A percentile compares a stretch with the other conserved stretches of the same genome.
Conservation (phyloP, 1,140 invertebrate species). For the Zaprionus africanus region DNA sequence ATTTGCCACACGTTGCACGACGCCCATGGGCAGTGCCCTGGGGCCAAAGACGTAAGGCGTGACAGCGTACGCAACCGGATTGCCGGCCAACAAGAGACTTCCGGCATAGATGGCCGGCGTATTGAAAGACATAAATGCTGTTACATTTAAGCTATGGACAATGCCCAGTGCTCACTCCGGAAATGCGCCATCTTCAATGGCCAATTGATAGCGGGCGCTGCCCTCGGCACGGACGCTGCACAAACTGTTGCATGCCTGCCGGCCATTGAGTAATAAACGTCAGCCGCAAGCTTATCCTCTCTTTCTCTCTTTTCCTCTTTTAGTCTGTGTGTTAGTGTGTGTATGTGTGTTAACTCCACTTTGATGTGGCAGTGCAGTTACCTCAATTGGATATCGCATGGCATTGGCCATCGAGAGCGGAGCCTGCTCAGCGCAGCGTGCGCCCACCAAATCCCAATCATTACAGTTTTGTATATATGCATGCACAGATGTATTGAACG, state of each 20-base stretch:
- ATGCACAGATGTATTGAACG: constrained; percentile 85
- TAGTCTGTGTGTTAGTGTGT: neutral
- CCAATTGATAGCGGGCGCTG: constrained; percentile 86
- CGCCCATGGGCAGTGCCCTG: constrained; percentile 88
- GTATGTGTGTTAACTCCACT: constrained; percentile 16
- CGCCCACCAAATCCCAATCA: constrained; percentile 89
- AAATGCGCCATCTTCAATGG: constrained; percentile 90
- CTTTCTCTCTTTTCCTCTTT: neutral
- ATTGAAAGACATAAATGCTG: constrained; percentile 89
- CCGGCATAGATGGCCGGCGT: constrained; percentile 90
- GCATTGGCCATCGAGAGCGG: constrained; percentile 87
- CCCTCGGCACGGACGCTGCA: constrained; percentile 41
- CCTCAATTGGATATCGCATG: constrained; percentile 89
- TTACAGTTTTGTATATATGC: constrained; percentile 87
- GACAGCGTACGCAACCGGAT: constrained; percentile 89
- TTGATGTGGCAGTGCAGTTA: constrained; percentile 72
- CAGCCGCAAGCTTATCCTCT: constrained; percentile 34
- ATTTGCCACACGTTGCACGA: constrained; percentile 87
- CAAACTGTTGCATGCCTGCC: constrained; percentile 72
- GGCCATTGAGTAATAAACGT: constrained; percentile 58
- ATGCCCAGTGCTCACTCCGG: constrained; percentile 90
- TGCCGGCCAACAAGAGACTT: constrained; percentile 88
- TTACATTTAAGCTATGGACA: constrained; percentile 88
- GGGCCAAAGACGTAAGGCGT: constrained; percentile 89
- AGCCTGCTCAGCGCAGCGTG: constrained; percentile 88